Conservation (phyloP, 2,888 invertebrate genomes). For the Mechanitis mazaeus region DNA sequence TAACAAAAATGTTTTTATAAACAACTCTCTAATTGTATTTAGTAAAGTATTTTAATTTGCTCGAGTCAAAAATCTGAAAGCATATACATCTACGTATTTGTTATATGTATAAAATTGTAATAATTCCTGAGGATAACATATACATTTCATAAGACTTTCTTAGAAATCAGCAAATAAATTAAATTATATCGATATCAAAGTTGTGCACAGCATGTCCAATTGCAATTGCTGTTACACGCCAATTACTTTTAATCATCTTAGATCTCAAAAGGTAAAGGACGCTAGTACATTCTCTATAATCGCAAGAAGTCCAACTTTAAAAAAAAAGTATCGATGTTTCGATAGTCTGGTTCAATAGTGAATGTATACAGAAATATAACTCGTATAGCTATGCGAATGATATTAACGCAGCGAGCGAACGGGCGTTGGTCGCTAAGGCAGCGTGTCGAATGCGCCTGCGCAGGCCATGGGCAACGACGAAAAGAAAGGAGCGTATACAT, state of each 20-base stretch:
- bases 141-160: too few species aligned
- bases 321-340: slow-evolving; percentile 27
- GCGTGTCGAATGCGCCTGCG: slow-evolving; percentile 59
- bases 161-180: too few species aligned
- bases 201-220: slow-evolving; percentile 7
- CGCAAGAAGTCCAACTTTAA: slow-evolving; percentile 21
- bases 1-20: too few species aligned
- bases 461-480: slow-evolving; percentile 55
- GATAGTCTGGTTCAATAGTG: slow-evolving; percentile 26
- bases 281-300: slow-evolving; percentile 24
- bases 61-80: too few species aligned
- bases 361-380: slow-evolving; percentile 36
- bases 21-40: too few species aligned
- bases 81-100: too few species aligned
- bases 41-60: too few species aligned
- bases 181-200: slow-evolving; percentile 4
- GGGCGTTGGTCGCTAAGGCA: slow-evolving; percentile 56
- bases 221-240: slow-evolving; percentile 12
- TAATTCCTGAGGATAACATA: too few species aligned
- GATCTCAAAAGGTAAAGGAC: slow-evolving; percentile 29
- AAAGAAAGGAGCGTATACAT: slow-evolving; percentile 72
- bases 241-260: slow-evolving; percentile 21
- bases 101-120: too few species aligned
- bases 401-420: slow-evolving; percentile 37
- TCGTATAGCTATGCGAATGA: slow-evolving; percentile 34